Base-by-base conservation (phyloP, 2,888 invertebrate genomes). In the Drosophila affinis region DNA sequence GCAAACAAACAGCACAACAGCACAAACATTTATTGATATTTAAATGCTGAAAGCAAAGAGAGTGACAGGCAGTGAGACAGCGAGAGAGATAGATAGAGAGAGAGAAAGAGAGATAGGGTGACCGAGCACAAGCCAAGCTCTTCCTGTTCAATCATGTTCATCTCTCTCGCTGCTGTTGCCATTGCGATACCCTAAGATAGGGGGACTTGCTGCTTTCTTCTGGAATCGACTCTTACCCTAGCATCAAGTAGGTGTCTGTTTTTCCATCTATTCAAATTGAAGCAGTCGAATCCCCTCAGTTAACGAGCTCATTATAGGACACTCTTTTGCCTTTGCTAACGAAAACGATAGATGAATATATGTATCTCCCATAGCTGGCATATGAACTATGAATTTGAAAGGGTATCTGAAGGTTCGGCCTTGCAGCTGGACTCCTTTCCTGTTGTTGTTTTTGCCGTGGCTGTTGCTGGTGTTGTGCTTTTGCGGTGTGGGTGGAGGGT, bases 21-120 rank as follows among this genome's bases (percentile, higher is more conserved):
- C 72, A 68, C 73, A 81, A 80, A 67, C 81, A 87, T 84, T 87
- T 84, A 84, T 86, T 84, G 84, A 79, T 86, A 86, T 84, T 84
- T 83, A 83, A 83, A 81, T 84, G 79, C 62, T 72, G 81, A 57
- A 57, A 62, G 53, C 68, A 58, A 39, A 45, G 55, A 21, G 46
- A 29, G 17, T 29, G 61, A 17, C 52, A 52, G 21, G 49, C 3
- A n/a, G 39, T 7, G 14, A 39, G 39, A 14, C 7, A n/a, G 14
- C 14, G 7, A 39, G 39, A 14, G 34, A 34, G 12, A 9, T n/a
- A n/a, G 12, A 14, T 1, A 14, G 39, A 12, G 39, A 1, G 39
- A 14, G 6, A 39, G 14, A 39, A 1, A 34, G 14, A 14, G 6
- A 14, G 39, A 3, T 6, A 14, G 39, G 39, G 39, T 39, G 39